Percentiles rank a stretch among this genome's conserved stretches.
These are phyloP conservation scores for Brachypalpus laphriformis DNA, from an alignment of 2,888 invertebrate genomes.

Conservation along the genomic window DNA sequence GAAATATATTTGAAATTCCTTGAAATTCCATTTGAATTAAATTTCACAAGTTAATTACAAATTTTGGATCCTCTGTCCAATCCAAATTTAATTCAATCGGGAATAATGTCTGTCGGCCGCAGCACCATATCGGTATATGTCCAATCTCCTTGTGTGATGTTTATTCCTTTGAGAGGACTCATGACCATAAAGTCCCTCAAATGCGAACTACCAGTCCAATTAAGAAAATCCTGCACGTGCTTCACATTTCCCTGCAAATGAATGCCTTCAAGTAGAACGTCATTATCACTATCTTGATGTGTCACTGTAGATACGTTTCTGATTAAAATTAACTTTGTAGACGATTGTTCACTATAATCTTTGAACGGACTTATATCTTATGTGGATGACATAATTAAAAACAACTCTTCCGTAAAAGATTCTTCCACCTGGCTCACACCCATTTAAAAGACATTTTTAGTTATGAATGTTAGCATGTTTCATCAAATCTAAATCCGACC, in stretches of 20 bases:
- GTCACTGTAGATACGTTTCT: neutral
- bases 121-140: neutral
- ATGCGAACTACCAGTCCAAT: neutral
- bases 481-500: neutral
- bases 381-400: neutral
- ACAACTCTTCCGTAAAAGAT: neutral
- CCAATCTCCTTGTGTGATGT: neutral
- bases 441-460: no score
- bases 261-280: no score
- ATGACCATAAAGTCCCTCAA: neutral
- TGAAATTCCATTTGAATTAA: neutral
- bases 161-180: neutral
- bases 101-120: neutral
- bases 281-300: neutral
- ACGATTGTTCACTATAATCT: neutral
- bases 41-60: neutral
- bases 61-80: neutral
- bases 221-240: constrained; percentile 9
- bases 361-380: neutral
- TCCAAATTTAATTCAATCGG: neutral
- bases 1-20: no score
- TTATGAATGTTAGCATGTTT: no score
- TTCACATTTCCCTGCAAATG: neutral
- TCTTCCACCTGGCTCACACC: no score
- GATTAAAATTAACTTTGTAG: neutral